Percentiles rank a stretch among this genome's conserved stretches.
These are phyloP conservation scores for Drosophila asahinai DNA, from an alignment of 1,140 invertebrate genomes.

Conservation along the genomic window DNA sequence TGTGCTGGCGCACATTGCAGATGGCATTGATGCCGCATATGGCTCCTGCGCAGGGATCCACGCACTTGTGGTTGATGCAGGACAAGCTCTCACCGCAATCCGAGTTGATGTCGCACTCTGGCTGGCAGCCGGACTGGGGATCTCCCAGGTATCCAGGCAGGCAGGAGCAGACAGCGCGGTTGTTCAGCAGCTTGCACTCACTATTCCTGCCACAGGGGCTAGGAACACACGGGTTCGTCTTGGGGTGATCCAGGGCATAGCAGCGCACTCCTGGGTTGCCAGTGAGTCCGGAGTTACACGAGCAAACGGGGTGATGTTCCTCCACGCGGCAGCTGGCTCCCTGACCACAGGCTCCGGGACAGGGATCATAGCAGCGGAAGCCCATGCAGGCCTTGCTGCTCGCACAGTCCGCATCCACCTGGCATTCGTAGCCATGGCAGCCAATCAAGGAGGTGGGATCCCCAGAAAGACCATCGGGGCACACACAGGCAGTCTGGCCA, in stretches of 20 bases:
- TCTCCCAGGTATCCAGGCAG: slow-evolving; percentile 90
- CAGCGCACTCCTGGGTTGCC: slow-evolving; percentile 92
- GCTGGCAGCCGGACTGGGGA: slow-evolving; percentile 90
- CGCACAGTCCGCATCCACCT: slow-evolving; percentile 90
- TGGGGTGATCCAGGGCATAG: slow-evolving; percentile 86
- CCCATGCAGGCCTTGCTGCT: slow-evolving; percentile 91
- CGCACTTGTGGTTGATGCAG: slow-evolving; percentile 92
- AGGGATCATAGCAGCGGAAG: slow-evolving; percentile 91
- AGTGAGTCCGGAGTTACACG: slow-evolving; percentile 89
- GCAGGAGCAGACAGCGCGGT: slow-evolving; percentile 91
- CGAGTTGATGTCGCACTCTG: slow-evolving; percentile 91
- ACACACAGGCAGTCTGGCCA: slow-evolving; percentile 90
- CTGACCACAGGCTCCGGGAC: slow-evolving; percentile 92
- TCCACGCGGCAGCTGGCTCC: slow-evolving; percentile 90
- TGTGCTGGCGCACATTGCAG: slow-evolving; percentile 91
- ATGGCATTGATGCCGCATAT: slow-evolving; percentile 91
- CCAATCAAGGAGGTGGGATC: slow-evolving; percentile 90
- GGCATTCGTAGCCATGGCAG: slow-evolving; percentile 91
- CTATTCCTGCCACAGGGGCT: slow-evolving; percentile 93
- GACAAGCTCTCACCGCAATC: slow-evolving; percentile 90
- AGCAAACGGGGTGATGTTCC: slow-evolving; percentile 91
- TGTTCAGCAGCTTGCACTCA: slow-evolving; percentile 89
- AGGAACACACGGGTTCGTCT: slow-evolving; percentile 89
- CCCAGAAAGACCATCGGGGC: slow-evolving; percentile 90
- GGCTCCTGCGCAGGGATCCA: slow-evolving; percentile 91